These are phyloP conservation scores for Anguilla marmorata DNA, from an alignment of 2,797 vertebrate genomes.

Conservation along the genomic window DNA sequence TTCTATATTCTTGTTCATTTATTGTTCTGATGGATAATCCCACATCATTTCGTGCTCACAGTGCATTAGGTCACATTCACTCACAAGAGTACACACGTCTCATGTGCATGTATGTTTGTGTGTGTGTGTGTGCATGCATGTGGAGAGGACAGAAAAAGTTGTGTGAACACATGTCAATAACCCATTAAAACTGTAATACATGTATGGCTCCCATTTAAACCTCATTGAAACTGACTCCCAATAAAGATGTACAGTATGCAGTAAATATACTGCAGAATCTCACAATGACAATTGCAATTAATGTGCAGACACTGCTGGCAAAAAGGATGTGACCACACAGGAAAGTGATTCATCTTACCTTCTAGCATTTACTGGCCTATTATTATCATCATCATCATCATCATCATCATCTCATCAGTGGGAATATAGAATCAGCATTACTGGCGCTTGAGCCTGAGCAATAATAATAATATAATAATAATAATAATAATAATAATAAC, in stretches of 20 bases:
- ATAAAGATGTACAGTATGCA: constrained; percentile 42
- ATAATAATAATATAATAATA: not conserved
- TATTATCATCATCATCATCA: constrained; percentile 14
- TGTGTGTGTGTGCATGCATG: constrained; percentile 46
- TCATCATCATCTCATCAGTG: not conserved
- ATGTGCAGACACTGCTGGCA: constrained; percentile 31
- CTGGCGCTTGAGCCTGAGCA: constrained; percentile 1
- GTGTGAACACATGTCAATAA: not conserved
- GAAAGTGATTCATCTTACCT: not conserved
- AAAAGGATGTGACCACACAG: constrained; percentile 34
- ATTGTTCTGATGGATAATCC: constrained; percentile 40
- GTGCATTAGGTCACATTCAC: constrained; percentile 57
- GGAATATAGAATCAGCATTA: not conserved
- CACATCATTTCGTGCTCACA: constrained; percentile 48
- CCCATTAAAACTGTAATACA: constrained; percentile 33
- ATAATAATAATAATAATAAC: not conserved
- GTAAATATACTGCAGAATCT: constrained; percentile 33
- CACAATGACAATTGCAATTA: constrained; percentile 20
- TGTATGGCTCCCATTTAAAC: constrained; percentile 40
- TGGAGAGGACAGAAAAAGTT: not conserved
- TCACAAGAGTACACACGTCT: constrained; percentile 38
- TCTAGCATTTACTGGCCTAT: not conserved
- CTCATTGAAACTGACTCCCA: constrained; percentile 43
- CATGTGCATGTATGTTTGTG: constrained; percentile 34
- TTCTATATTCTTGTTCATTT: constrained; percentile 35